Evolutionary conservation across 2,888 invertebrate species (phyloP), one percentile per base, ranked within the genome.

Genomic region (Macrosoma leucophasiata): DNA sequence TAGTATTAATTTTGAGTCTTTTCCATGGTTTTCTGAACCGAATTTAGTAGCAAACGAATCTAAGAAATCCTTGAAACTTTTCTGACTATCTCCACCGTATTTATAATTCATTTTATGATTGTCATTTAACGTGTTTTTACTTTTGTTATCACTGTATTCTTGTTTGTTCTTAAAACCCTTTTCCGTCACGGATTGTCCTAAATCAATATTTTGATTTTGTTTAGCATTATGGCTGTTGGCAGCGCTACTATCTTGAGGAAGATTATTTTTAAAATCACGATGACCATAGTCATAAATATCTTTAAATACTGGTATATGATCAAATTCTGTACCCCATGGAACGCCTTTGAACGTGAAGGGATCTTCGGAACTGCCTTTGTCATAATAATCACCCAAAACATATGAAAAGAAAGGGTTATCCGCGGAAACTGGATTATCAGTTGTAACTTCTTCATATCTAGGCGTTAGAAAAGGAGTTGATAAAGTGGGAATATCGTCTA

Each of bases 11-110:
- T 65, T 64, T 0, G 62, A 46, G 31, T 69, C 51, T 44, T 60
- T 71, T 11, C 62, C 61, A 11, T 62, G 46, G 15, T 68, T 62
- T 48, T 71, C 68, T 2, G 55, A 51, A 3, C 75, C 77, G 43
- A 73, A 77, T 49, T 69, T 75, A 42, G 77, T 73, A 0, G 65
- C 63, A 48, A 79, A 74, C 14, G 50, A 52, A 41, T 81, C 78
- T 2, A 63, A 43, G 39, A 77, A 70, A 38, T 77, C 59, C 60
- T 70, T 78, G 15, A 65, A 71, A 15, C 58, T 67, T 20, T 41
- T 58, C 20, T 60, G 52, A 19, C 63, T 58, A 8, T 65, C 45
- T 8, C 50, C 53, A 9, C 51, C 45, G 8, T 63, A 41, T 15
- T 52, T 50, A 29, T 62, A 58, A 10, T 31, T 51, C 3, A 43